phyloP scores from a whole-genome alignment of 1,140 invertebrate genomes.

The Philotrypesis tridentata region DNA sequence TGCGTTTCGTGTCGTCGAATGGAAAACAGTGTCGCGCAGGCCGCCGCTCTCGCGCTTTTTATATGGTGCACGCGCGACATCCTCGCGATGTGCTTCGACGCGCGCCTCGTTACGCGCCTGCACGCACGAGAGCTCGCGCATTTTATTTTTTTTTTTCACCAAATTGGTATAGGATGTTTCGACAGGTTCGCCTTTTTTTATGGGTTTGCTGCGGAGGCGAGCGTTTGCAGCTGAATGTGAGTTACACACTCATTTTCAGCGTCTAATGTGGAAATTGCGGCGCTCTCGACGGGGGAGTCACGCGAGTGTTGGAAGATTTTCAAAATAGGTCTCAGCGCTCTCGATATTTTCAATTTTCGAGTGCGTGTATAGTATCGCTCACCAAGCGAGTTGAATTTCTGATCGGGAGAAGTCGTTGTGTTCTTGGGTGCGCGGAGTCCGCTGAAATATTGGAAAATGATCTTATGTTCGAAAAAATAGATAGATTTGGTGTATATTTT shows the following conservation, averaged over 20 bases:
- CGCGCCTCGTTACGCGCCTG: conserved; percentile 44
- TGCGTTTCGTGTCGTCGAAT: background rate
- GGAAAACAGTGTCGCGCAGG: conserved; percentile 18
- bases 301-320: background rate
- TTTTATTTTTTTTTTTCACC: background rate
- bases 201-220: conserved; percentile 12
- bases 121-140: conserved; percentile 8
- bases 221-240: background rate
- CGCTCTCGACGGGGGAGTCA: background rate
- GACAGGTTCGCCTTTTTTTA: conserved; percentile 37
- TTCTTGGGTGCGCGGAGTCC: too few species aligned
- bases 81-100: conserved; percentile 36
- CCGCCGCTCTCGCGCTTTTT: conserved; percentile 30
- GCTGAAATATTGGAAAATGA: too few species aligned
- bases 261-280: background rate
- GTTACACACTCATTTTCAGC: background rate
- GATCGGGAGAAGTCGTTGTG: too few species aligned
- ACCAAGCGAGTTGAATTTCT: too few species aligned
- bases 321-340: too few species aligned
- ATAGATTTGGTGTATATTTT: background rate
- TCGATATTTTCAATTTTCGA: too few species aligned
- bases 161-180: conserved; percentile 48
- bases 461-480: too few species aligned
- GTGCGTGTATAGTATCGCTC: too few species aligned
- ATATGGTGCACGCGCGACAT: background rate